These are phyloP conservation scores for Oceanodroma leucorhoa DNA, from an alignment of 2,797 vertebrate species.

Conservation along the genomic window DNA sequence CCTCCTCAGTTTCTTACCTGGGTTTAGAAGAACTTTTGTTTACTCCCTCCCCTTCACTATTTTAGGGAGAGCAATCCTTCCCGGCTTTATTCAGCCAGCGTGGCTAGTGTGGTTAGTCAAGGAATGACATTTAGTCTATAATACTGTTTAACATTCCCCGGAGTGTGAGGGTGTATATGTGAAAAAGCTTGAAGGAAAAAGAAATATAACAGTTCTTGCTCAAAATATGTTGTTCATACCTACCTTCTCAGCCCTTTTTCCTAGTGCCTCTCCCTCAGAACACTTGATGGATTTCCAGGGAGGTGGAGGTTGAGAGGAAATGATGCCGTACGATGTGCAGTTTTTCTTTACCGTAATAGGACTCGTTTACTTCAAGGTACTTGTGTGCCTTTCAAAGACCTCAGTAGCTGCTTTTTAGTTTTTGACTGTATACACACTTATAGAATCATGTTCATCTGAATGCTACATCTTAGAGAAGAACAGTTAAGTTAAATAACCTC, in stretches of 20 bases:
- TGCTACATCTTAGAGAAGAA: not conserved
- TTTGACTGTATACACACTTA: not conserved
- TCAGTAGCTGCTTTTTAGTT: not conserved
- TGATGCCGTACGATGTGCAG: not conserved
- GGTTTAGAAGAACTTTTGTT: not conserved
- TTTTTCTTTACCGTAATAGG: not conserved
- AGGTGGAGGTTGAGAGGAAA: not conserved
- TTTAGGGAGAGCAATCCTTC: not conserved
- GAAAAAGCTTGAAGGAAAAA: not conserved
- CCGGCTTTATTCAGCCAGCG: not conserved
- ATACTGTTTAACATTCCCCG: not conserved
- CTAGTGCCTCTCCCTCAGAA: not conserved
- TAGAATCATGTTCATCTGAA: rapidly evolving
- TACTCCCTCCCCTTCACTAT: not conserved
- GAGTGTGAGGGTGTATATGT: not conserved
- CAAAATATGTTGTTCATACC: not conserved
- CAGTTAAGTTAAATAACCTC: not conserved
- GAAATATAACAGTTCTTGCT: not conserved
- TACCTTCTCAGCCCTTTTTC: not conserved
- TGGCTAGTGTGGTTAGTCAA: not conserved
- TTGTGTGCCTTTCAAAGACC: not conserved
- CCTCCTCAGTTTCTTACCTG: not conserved
- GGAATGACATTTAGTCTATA: not conserved
- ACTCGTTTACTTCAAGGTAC: not conserved
- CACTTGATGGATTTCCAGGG: not conserved